phyloP scores from a whole-genome alignment of 2,113 vertebrate genomes.

The Delphinapterus leucas region DNA sequence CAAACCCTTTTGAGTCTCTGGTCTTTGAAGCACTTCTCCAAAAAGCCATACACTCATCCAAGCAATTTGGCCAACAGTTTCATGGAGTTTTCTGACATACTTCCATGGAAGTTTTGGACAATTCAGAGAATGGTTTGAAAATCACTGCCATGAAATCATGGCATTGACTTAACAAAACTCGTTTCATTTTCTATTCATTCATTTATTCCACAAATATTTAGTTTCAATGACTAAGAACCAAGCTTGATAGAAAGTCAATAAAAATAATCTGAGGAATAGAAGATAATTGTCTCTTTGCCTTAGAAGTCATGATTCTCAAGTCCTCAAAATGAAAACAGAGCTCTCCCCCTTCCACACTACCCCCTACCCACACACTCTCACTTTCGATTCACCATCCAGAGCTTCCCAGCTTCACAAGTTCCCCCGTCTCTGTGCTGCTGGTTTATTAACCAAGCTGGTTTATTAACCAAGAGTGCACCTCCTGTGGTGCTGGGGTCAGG shows the following conservation, averaged over 20 bases:
- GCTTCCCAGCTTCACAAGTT: not conserved
- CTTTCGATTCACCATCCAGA: not conserved
- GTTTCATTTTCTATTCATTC: not conserved
- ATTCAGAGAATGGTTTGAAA: not conserved
- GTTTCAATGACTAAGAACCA: not conserved
- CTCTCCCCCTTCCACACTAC: not conserved
- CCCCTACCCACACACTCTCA: not conserved
- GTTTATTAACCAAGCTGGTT: not conserved
- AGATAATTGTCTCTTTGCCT: not conserved
- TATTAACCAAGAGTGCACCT: not conserved
- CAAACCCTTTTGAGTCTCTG: not conserved
- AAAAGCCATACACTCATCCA: not conserved
- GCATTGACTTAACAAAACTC: not conserved
- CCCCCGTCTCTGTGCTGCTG: rapidly evolving
- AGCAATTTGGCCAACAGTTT: not conserved
- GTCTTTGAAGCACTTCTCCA: not conserved
- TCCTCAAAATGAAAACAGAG: not conserved
- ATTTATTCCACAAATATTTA: constrained; percentile 17
- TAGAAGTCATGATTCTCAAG: not conserved
- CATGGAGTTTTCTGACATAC: not conserved
- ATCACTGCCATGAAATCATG: not conserved
- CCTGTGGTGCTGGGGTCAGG: not conserved
- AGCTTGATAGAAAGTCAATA: not conserved
- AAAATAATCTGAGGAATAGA: not conserved
- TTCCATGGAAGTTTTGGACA: not conserved